phyloP scores from a whole-genome alignment of 2,113 vertebrate species.

The Zingel zingel region DNA sequence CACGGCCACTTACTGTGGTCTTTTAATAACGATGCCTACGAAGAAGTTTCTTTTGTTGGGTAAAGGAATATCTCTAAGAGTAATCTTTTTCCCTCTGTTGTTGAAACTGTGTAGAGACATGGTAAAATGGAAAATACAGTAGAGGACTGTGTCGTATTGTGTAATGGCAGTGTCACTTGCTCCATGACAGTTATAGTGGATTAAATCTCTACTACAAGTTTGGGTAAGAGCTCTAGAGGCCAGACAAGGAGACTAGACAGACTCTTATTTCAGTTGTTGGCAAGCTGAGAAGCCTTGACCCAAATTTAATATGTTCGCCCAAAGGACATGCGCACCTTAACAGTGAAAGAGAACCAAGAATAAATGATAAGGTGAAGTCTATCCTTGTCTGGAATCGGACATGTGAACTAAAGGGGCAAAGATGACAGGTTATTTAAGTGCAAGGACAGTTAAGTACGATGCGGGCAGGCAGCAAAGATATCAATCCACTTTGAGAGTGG shows the following conservation, averaged over 20 bases:
- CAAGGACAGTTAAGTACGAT: conserved; percentile 67
- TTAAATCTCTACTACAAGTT: conserved; percentile 63
- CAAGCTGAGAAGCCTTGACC: conserved; percentile 51
- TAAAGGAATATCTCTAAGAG: conserved; percentile 29
- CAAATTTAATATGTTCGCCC: conserved; percentile 61
- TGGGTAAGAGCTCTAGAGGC: conserved; percentile 59
- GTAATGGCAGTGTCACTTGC: conserved; percentile 48
- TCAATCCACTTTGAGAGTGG: conserved; percentile 67
- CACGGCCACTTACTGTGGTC: not conserved
- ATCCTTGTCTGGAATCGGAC: conserved; percentile 51
- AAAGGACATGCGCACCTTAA: conserved; percentile 53
- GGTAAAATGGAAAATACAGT: conserved; percentile 48
- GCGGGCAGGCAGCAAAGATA: conserved; percentile 51
- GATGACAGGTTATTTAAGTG: conserved; percentile 68
- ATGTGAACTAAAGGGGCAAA: conserved; percentile 63
- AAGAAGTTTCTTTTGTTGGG: not conserved
- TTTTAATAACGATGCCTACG: not conserved
- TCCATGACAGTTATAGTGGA: conserved; percentile 60
- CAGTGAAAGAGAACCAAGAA: conserved; percentile 49
- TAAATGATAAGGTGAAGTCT: conserved; percentile 59
- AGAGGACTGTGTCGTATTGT: conserved; percentile 46
- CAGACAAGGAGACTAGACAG: conserved; percentile 61
- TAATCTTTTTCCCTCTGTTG: conserved; percentile 3
- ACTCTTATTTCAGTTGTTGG: conserved; percentile 52
- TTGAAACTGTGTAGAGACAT: conserved; percentile 35